These are phyloP conservation scores for Lepidurus apus DNA, from an alignment of 1,140 invertebrate genomes.

Conservation along the genomic window DNA sequence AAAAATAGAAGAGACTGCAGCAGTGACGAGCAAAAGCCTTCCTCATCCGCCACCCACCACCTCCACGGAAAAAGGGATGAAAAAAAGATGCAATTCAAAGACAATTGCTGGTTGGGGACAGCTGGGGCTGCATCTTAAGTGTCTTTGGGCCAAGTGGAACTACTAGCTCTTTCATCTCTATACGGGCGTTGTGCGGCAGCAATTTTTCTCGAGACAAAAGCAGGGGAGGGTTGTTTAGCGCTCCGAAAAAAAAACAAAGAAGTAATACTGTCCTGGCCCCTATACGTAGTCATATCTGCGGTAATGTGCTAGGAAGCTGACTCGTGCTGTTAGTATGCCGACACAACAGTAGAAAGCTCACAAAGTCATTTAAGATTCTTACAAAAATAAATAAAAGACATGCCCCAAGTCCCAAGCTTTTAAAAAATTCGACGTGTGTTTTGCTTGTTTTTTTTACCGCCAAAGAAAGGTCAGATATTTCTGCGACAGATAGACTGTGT, in stretches of 20 bases:
- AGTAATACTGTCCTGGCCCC: neutral
- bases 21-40: slow-evolving; percentile 9
- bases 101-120: slow-evolving; percentile 2
- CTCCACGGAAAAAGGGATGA: neutral
- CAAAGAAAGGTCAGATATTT: too few species aligned
- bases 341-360: neutral
- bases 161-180: neutral
- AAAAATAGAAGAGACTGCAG: slow-evolving; percentile 11
- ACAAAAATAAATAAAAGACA: neutral
- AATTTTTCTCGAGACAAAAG: neutral
- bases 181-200: neutral
- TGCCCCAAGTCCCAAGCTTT: too few species aligned
- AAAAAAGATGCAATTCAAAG: neutral
- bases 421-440: too few species aligned
- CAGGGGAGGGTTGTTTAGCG: neutral
- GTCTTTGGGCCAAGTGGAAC: slow-evolving; percentile 12
- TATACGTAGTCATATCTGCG: neutral
- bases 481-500: too few species aligned
- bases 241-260: neutral
- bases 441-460: too few species aligned
- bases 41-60: too few species aligned
- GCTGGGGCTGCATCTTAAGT: slow-evolving; percentile 13
- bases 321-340: neutral
- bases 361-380: slow-evolving; percentile 1
- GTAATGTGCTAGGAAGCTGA: neutral